A percentile compares a stretch with the other conserved stretches of the same genome.
These are phyloP conservation scores for Drosophila infuscata DNA, from an alignment of 2,888 invertebrate species.

Conservation along the genomic window DNA sequence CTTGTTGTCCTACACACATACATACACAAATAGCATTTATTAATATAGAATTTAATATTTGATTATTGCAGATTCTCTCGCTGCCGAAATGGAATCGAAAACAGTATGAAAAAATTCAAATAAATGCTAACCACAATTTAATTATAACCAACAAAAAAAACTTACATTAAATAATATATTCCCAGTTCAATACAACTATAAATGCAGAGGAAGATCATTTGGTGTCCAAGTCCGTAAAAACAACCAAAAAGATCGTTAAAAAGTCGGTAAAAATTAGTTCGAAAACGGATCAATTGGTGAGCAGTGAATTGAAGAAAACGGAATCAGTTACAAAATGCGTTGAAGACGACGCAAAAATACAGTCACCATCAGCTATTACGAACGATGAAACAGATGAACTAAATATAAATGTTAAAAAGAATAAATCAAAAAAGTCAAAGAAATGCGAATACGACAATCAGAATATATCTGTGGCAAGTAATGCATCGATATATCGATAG, in stretches of 20 bases:
- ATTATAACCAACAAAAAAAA: not conserved
- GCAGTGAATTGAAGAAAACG: not conserved
- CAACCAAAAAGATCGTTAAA: constrained; percentile 14
- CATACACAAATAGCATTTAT: not conserved
- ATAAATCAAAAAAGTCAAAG: constrained; percentile 88
- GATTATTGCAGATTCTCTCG: constrained; percentile 6
- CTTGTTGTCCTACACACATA: not conserved
- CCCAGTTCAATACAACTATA: constrained; percentile 40
- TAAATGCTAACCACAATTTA: not conserved
- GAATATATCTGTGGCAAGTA: constrained; percentile 89
- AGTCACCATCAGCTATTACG: not conserved
- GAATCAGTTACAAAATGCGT: constrained; percentile 5
- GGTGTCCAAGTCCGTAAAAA: constrained; percentile 41
- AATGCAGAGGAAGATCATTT: constrained; percentile 68
- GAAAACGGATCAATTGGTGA: constrained; percentile 11
- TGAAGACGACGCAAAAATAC: not conserved
- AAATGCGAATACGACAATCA: constrained; percentile 88
- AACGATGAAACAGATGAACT: not conserved
- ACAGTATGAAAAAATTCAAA: constrained; percentile 20
- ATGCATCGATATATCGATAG: not conserved
- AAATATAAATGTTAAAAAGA: constrained; percentile 82
- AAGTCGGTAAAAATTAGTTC: constrained; percentile 18
- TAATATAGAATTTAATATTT: not conserved
- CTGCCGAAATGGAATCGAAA: constrained; percentile 37
- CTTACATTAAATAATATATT: not conserved